phyloP scores from a whole-genome alignment of 2,888 invertebrate species.

The Hermodice carunculata region DNA sequence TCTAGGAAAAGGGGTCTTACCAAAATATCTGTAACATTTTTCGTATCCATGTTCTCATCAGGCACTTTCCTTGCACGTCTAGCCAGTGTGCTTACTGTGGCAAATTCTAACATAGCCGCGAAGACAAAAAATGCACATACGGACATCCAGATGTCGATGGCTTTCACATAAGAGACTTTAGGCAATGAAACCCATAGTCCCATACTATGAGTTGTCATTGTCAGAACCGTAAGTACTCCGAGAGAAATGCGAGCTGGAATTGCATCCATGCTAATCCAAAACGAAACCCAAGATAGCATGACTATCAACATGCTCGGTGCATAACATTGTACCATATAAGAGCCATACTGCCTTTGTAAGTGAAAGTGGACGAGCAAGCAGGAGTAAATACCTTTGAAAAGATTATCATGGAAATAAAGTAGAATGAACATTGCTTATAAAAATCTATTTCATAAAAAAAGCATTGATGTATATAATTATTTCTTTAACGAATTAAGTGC shows the following conservation, averaged over 20 bases:
- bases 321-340: constrained; percentile 99
- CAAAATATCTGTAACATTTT: too few species aligned
- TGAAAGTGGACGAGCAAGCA: constrained; percentile 95
- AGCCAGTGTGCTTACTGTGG: constrained; percentile 40
- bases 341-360: constrained; percentile 98
- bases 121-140: constrained; percentile 39
- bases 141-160: constrained; percentile 43
- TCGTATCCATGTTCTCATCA: too few species aligned
- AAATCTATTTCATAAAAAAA: too few species aligned
- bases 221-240: constrained; percentile 35
- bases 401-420: too few species aligned
- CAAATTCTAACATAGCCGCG: constrained; percentile 41
- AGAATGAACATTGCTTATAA: too few species aligned
- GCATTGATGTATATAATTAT: too few species aligned
- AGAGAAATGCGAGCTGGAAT: constrained; percentile 26
- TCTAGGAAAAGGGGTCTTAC: too few species aligned
- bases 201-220: constrained; percentile 36
- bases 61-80: too few species aligned
- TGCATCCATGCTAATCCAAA: constrained; percentile 33
- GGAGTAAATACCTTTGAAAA: too few species aligned
- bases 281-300: constrained; percentile 49
- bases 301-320: constrained; percentile 82
- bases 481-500: too few species aligned
- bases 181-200: constrained; percentile 41
- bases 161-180: constrained; percentile 39